phyloP scores from a whole-genome alignment of 2,797 vertebrate genomes.

The Bothrops alternatus region DNA sequence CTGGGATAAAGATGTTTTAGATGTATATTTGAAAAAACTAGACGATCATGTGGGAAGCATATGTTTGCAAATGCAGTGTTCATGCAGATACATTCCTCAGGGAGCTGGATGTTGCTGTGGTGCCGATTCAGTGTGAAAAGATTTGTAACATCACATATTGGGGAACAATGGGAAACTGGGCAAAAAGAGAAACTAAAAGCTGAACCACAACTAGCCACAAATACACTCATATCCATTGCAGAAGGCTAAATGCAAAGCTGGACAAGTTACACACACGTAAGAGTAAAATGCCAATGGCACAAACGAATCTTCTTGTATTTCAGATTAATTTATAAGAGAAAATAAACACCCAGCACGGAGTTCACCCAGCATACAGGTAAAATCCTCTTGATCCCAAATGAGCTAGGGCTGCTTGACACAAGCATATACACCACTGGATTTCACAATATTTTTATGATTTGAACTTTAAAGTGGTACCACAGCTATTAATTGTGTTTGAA shows the following conservation, averaged over 20 bases:
- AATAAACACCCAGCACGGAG: not conserved
- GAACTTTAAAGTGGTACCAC: not conserved
- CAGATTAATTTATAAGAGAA: not conserved
- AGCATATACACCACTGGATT: not conserved
- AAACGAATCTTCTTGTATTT: not conserved
- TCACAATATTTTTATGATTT: not conserved
- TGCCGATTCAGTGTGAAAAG: not conserved
- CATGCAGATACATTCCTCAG: not conserved
- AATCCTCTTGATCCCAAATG: not conserved
- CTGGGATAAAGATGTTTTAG: not conserved
- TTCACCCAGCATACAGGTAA: not conserved
- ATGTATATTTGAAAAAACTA: not conserved
- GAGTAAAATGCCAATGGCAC: not conserved
- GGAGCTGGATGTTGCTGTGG: not conserved
- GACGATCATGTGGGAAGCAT: not conserved
- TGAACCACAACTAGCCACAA: not conserved
- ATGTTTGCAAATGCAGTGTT: not conserved
- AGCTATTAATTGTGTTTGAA: not conserved
- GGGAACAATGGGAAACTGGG: not conserved
- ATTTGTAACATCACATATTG: not conserved
- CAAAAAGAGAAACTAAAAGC: not conserved
- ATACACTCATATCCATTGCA: not conserved
- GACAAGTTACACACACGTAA: not conserved
- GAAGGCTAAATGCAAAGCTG: not conserved
- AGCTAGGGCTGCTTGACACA: not conserved